Evolutionary conservation across 2,888 invertebrate genomes (phyloP).

Genomic region (Ernsta delagoae): DNA sequence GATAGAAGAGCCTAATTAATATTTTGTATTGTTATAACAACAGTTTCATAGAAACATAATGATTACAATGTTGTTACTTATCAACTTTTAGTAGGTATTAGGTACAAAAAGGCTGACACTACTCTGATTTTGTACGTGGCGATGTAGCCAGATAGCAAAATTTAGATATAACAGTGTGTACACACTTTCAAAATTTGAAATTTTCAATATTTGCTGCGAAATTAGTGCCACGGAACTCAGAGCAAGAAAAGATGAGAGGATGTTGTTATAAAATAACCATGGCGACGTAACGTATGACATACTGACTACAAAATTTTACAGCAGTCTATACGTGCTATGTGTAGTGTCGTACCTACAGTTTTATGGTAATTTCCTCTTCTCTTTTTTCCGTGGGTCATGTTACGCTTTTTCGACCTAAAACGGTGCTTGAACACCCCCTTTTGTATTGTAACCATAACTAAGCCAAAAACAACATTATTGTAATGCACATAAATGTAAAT

Average conservation of each 20-base stretch:
- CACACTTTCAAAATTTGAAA: constrained; percentile 18
- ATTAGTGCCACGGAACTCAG: too few relatives aligned
- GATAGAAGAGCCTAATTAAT: constrained; percentile 81
- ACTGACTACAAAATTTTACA: too few relatives aligned
- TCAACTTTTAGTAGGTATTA: constrained; percentile 79
- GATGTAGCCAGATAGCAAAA: constrained; percentile 37
- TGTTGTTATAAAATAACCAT: too few relatives aligned
- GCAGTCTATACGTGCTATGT: too few relatives aligned
- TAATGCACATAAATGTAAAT: constrained; percentile 47
- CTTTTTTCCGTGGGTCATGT: too few relatives aligned
- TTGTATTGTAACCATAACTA: constrained; percentile 34
- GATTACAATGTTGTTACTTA: constrained; percentile 76
- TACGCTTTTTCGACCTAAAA: constrained; percentile 24
- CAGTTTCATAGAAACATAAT: constrained; percentile 83
- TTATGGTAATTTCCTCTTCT: too few relatives aligned
- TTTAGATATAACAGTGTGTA: constrained; percentile 32
- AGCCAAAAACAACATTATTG: constrained; percentile 38
- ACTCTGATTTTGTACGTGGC: constrained; percentile 66
- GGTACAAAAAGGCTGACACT: constrained; percentile 81
- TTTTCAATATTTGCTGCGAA: constrained; percentile 28
- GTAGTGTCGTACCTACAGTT: too few relatives aligned
- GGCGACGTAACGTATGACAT: too few relatives aligned
- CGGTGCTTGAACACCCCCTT: constrained; percentile 34
- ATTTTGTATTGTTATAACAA: constrained; percentile 73
- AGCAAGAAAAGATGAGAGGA: too few relatives aligned